Conservation (phyloP, 2,113 vertebrate genomes). For the Callospermophilus lateralis region DNA sequence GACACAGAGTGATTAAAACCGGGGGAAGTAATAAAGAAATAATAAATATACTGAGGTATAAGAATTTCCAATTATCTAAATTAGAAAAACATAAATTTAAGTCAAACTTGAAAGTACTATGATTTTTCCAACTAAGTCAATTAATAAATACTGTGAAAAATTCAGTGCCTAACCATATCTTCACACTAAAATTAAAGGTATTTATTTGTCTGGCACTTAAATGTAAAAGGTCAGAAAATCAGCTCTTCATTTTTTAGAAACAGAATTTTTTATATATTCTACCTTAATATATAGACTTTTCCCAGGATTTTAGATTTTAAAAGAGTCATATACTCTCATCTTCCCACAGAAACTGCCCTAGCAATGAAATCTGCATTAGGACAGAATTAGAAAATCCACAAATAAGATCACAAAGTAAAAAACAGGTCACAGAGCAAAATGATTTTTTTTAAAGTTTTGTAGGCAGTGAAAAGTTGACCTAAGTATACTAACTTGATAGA, state of each 20-base stretch:
- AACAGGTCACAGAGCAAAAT: background rate
- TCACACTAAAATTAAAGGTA: slow-evolving; percentile 44
- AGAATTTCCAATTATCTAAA: background rate
- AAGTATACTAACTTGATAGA: background rate
- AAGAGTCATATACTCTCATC: background rate
- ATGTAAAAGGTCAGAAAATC: background rate
- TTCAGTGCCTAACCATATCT: background rate
- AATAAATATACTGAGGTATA: background rate
- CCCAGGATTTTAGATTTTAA: background rate
- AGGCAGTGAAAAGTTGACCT: background rate
- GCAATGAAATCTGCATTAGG: background rate
- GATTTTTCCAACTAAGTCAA: slow-evolving; percentile 54
- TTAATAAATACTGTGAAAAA: slow-evolving; percentile 60
- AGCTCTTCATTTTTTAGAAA: background rate
- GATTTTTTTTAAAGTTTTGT: background rate
- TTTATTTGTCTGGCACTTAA: slow-evolving; percentile 53
- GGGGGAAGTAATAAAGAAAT: slow-evolving; percentile 63
- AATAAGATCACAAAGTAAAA: background rate
- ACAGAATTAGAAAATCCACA: background rate
- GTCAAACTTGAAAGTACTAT: slow-evolving; percentile 49
- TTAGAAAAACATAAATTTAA: background rate
- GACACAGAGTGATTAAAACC: slow-evolving; percentile 11
- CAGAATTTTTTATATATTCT: background rate
- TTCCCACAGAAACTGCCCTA: background rate
- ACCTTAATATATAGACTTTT: background rate